Percentiles rank a stretch among this genome's conserved stretches.
phyloP scores from a whole-genome alignment of 2,888 invertebrate genomes.

The Allygus modestus region DNA sequence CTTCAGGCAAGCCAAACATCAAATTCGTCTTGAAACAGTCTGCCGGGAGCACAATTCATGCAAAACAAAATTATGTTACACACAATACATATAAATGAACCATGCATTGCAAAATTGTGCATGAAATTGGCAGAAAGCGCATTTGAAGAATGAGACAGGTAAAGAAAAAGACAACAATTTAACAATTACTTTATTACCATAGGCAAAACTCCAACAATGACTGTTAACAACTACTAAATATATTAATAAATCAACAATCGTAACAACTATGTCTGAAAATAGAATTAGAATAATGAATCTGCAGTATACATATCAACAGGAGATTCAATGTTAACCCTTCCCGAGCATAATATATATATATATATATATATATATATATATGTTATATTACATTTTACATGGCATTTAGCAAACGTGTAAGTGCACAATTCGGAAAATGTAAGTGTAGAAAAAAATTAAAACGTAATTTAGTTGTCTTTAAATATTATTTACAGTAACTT shows the following conservation, averaged over 20 bases:
- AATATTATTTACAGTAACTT: too few species aligned
- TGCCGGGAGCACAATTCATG: constrained; percentile 63
- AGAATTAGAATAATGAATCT: not conserved
- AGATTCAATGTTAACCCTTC: too few species aligned
- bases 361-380: too few species aligned
- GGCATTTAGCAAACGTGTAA: too few species aligned
- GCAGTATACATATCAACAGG: too few species aligned
- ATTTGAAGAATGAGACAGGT: not conserved
- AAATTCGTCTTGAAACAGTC: constrained; percentile 62
- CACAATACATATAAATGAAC: not conserved
- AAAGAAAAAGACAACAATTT: constrained; percentile 2
- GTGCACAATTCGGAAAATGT: too few species aligned
- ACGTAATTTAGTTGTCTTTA: too few species aligned
- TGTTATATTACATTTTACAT: too few species aligned
- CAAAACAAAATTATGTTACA: constrained; percentile 52
- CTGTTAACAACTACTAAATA: constrained; percentile 11
- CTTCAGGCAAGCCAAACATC: constrained; percentile 65
- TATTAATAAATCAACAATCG: not conserved
- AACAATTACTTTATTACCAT: constrained; percentile 42
- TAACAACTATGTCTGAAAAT: constrained; percentile 28
- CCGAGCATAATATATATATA: too few species aligned
- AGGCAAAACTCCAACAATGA: constrained; percentile 2
- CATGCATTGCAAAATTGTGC: constrained; percentile 27
- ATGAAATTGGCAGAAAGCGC: not conserved
- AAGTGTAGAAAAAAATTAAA: too few species aligned